A percentile compares a stretch with the other conserved stretches of the same genome.
These are phyloP conservation scores for Pelobates cultripes DNA, from an alignment of 2,797 vertebrate species.

Conservation along the genomic window DNA sequence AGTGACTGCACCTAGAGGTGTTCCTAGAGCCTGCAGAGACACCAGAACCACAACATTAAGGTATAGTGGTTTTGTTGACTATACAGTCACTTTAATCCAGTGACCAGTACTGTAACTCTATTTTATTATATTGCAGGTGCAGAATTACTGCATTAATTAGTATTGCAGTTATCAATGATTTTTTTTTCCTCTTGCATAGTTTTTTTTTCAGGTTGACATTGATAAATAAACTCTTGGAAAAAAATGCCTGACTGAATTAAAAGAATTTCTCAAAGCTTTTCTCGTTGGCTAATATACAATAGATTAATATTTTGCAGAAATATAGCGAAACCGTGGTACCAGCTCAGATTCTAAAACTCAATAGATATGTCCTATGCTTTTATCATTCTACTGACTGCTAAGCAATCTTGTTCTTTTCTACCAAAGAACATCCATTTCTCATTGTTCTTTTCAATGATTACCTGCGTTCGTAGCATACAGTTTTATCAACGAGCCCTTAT, in stretches of 20 bases:
- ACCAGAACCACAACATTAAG: too few species aligned
- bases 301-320: background rate
- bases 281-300: conserved; percentile 8
- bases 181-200: background rate
- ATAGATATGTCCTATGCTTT: conserved; percentile 10
- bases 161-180: background rate
- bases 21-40: too few species aligned
- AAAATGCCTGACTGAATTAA: background rate
- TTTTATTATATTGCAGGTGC: too few species aligned
- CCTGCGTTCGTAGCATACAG: background rate
- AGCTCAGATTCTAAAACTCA: background rate
- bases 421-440: conserved; percentile 4
- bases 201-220: background rate
- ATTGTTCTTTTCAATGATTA: conserved; percentile 9
- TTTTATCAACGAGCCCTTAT: conserved; percentile 20
- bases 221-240: background rate
- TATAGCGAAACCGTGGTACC: background rate
- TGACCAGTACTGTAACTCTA: too few species aligned
- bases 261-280: background rate
- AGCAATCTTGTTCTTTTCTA: conserved; percentile 14
- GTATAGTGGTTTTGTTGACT: too few species aligned
- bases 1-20: too few species aligned
- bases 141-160: background rate
- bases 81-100: too few species aligned
- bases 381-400: conserved; percentile 3